Evolutionary conservation across 2,113 vertebrate species (phyloP).

Genomic region (Grammomys dolichurus): DNA sequence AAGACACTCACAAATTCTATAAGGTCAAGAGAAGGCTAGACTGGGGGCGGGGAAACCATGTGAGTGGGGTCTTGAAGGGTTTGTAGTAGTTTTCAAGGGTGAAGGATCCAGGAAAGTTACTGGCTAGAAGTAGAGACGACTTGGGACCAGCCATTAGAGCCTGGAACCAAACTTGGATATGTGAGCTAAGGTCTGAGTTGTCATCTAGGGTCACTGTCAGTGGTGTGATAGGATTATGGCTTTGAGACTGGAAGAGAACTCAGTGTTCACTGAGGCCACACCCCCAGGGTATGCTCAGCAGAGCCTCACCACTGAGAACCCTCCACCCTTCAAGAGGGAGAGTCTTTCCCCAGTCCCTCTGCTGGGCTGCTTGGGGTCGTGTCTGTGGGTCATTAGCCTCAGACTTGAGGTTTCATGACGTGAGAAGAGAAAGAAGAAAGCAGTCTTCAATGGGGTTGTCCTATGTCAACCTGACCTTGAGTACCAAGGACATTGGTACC

Average conservation of each 20-base stretch:
- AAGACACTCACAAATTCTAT: not conserved
- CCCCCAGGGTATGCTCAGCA: rapidly evolving
- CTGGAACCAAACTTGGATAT: not conserved
- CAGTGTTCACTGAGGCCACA: not conserved
- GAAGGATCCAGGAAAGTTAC: not conserved
- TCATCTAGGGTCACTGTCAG: not conserved
- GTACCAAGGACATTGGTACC: not conserved
- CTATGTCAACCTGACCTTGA: not conserved
- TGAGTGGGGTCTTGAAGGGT: not conserved
- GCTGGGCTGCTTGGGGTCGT: rapidly evolving
- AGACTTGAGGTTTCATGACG: not conserved
- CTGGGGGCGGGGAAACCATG: not conserved
- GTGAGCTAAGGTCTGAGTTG: not conserved
- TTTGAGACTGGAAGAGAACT: not conserved
- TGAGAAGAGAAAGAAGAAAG: not conserved
- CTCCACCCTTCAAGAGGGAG: too few species aligned
- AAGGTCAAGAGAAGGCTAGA: not conserved
- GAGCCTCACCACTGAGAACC: not conserved
- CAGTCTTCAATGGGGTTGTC: rapidly evolving
- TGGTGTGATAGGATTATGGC: not conserved
- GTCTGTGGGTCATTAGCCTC: rapidly evolving
- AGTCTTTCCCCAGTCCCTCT: not conserved
- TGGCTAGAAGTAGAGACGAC: not conserved
- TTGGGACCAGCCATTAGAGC: not conserved
- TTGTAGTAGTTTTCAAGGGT: not conserved